phyloP scores from a whole-genome alignment of 2,888 invertebrate species.

The Ornithoptera alexandrae region DNA sequence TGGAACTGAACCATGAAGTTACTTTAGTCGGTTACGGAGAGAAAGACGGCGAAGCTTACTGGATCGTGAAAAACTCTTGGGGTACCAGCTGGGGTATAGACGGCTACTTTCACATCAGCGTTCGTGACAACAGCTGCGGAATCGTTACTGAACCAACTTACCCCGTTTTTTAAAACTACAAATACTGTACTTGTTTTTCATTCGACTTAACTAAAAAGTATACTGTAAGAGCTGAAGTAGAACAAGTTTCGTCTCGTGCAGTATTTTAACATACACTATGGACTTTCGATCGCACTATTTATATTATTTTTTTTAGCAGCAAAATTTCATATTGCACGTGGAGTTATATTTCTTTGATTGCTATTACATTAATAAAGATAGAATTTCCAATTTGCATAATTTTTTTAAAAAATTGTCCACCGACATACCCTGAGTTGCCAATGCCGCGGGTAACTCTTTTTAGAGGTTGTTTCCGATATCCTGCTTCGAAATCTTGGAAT shows the following conservation, averaged over 20 bases:
- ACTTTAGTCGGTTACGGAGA: slow-evolving; percentile 93
- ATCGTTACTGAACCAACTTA: slow-evolving; percentile 91
- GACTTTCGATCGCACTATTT: background rate
- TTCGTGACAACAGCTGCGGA: slow-evolving; percentile 93
- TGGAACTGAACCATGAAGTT: slow-evolving; percentile 90
- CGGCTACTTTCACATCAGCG: slow-evolving; percentile 93
- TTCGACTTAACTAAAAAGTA: background rate
- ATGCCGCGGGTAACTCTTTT: too few species aligned
- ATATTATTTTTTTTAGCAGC: slow-evolving; percentile 1
- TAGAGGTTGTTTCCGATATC: too few species aligned
- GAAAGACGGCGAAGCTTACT: slow-evolving; percentile 89
- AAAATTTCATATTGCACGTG: slow-evolving; percentile 22
- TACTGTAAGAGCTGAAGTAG: background rate
- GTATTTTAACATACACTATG: background rate
- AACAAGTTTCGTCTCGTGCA: background rate
- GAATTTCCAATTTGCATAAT: background rate
- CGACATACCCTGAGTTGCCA: too few species aligned
- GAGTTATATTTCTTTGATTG: slow-evolving; percentile 13
- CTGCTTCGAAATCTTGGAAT: too few species aligned
- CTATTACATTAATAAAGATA: slow-evolving; percentile 3
- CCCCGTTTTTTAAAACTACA: slow-evolving; percentile 78
- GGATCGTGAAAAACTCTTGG: slow-evolving; percentile 97
- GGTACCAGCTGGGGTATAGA: slow-evolving; percentile 96
- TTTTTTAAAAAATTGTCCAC: too few species aligned
- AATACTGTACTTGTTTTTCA: background rate